A percentile compares a stretch with the other conserved stretches of the same genome.
Conservation (phyloP, 2,888 invertebrate genomes). For the Omphaloscelis lunosa region DNA sequence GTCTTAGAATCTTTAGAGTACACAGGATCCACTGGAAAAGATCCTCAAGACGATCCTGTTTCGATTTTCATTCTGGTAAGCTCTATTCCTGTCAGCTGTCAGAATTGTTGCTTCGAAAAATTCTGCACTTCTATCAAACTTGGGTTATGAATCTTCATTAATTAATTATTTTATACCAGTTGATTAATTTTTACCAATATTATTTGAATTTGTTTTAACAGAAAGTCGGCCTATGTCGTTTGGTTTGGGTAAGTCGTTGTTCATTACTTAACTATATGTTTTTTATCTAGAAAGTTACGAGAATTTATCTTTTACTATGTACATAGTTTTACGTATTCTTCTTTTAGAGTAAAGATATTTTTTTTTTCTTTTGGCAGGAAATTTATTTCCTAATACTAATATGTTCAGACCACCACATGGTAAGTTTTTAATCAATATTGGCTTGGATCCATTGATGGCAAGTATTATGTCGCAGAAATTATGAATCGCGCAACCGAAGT, state of each 20-base stretch:
- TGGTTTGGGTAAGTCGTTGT: slow-evolving; percentile 16
- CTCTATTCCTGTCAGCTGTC: not conserved
- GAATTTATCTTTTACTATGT: not conserved
- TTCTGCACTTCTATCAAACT: slow-evolving; percentile 1
- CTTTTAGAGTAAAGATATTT: not conserved
- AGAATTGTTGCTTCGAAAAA: not conserved
- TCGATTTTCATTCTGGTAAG: not conserved
- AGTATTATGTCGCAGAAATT: slow-evolving; percentile 4
- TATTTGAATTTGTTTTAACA: slow-evolving; percentile 19
- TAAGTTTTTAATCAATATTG: slow-evolving; percentile 23
- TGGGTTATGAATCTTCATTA: not conserved
- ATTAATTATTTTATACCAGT: not conserved
- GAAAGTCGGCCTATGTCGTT: slow-evolving; percentile 5
- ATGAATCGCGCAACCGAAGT: not conserved
- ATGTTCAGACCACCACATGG: not conserved
- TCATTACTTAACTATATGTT: not conserved
- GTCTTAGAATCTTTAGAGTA: not conserved
- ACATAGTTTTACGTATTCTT: not conserved
- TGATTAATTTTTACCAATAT: not conserved
- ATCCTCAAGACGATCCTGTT: not conserved
- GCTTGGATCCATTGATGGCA: slow-evolving; percentile 12
- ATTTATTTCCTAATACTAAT: slow-evolving; percentile 7
- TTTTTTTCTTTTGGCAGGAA: slow-evolving; percentile 11
- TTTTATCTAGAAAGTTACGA: not conserved
- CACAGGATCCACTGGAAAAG: not conserved